A percentile compares a stretch with the other conserved stretches of the same genome.
These are phyloP conservation scores for Drosophila kohkoa DNA, from an alignment of 1,140 invertebrate genomes.

Conservation along the genomic window DNA sequence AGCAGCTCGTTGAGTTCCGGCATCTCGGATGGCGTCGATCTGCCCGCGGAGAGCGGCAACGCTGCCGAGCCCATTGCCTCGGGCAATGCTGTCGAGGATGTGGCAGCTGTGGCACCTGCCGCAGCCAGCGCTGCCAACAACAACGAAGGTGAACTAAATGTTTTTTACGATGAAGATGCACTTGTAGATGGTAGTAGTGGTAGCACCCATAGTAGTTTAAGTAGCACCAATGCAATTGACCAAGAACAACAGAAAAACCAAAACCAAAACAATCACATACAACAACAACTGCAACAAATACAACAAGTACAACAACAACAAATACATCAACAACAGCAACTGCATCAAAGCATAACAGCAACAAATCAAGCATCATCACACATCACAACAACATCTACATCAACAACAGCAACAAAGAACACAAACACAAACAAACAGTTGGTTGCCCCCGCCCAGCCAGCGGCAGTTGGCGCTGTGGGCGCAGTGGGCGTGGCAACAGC, in stretches of 20 bases:
- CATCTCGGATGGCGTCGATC: conserved; percentile 78
- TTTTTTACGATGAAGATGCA: conserved; percentile 86
- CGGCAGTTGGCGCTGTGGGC: conserved; percentile 40
- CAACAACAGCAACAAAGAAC: conserved; percentile 62
- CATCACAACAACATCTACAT: conserved; percentile 31
- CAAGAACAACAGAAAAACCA: no score
- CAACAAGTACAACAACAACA: conserved; percentile 42
- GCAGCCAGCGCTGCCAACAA: conserved; percentile 69
- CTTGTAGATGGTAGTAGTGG: conserved; percentile 83
- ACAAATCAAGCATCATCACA: conserved; percentile 63
- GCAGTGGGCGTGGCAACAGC: conserved; percentile 54
- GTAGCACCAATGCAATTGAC: conserved; percentile 82
- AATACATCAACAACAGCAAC: conserved; percentile 42
- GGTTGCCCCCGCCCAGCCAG: conserved; percentile 55
- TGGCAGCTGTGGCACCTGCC: conserved; percentile 69
- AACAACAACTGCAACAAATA: conserved; percentile 52
- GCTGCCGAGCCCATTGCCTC: conserved; percentile 78
- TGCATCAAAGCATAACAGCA: conserved; percentile 47
- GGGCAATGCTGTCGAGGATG: conserved; percentile 70
- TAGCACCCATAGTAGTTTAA: conserved; percentile 81
- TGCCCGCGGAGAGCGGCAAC: conserved; percentile 75
- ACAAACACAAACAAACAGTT: conserved; percentile 64
- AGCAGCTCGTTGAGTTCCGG: conserved; percentile 75
- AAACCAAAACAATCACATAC: conserved; percentile 20
- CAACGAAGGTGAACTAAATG: conserved; percentile 84